phyloP scores from a whole-genome alignment of 2,113 vertebrate genomes.

The Picathartes gymnocephalus region DNA sequence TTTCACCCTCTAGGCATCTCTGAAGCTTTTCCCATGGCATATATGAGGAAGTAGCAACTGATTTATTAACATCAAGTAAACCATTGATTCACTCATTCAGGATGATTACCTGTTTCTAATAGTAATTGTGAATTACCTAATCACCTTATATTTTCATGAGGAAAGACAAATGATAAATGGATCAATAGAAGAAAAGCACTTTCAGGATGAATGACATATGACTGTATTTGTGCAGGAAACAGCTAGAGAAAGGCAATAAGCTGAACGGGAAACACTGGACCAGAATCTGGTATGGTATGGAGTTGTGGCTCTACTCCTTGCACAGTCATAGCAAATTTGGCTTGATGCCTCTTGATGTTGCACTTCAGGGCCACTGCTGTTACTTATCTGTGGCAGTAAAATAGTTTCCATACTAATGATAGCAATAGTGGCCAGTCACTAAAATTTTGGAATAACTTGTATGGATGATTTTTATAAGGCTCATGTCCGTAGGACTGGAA shows the following conservation, averaged over 20 bases:
- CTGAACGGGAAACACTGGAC: not conserved
- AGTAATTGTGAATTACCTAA: not conserved
- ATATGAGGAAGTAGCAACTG: not conserved
- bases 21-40: not conserved
- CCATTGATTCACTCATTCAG: not conserved
- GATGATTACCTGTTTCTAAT: not conserved
- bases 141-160: not conserved
- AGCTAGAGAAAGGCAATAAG: not conserved
- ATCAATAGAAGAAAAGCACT: not conserved
- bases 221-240: not conserved
- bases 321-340: not conserved
- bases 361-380: not conserved
- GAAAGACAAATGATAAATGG: not conserved
- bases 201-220: not conserved
- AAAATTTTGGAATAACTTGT: not conserved
- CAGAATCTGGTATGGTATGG: not conserved
- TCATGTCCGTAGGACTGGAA: not conserved
- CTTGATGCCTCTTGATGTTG: not conserved
- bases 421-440: rapidly evolving
- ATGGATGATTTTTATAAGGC: not conserved
- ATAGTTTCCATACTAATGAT: not conserved
- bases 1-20: not conserved
- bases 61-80: conserved; percentile 43
- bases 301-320: not conserved
- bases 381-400: not conserved